Base-by-base conservation (phyloP, 2,797 vertebrate species). In the Adelosebastes latens region DNA sequence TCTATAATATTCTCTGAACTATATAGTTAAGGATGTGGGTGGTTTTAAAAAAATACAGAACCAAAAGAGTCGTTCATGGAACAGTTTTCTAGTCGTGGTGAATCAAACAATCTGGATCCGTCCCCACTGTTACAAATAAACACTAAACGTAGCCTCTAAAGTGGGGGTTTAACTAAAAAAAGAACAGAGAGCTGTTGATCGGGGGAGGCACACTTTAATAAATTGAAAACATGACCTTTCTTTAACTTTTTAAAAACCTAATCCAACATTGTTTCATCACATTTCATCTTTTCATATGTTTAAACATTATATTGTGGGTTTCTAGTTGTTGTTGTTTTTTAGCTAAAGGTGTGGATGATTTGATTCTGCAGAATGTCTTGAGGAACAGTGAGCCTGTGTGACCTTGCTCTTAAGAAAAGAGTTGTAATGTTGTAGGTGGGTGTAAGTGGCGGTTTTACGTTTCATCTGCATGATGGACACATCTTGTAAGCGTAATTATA, bases 351-450 rank as follows among this genome's bases (percentile, higher is more conserved):
- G 49, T 64, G 67, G 67, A 72, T 72, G 29, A 80, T 77, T 53
- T 55, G 27, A 66, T 77, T 80, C 67, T 76, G 61, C 24, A 5
- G 46, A 75, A 66, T 56, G 34, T 82, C 59, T 60, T 42, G 64
- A 75, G 64, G 49, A 66, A 49, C 55, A 14, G 16, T 27, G 39
- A 56, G 39, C 56, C 60, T 13, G 24, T 60, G 34, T 63, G 71
- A 64, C 65, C 60, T 61, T 25, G 29, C 56, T 76, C 60, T 63
- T 29, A 2, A 77, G 62, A 77, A 42, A 13, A 14, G 56, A 52
- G 29, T 53, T 55, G 29, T 29, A 63, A 55, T 31, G 34, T 24
- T 64, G 53, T 6, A 14, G 55, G 64, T 63, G 53, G n/a, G 31
- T 56, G 53, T 78, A 70, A 67, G 67, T 82, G 52, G 25, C 5